Conservation (phyloP, 2,113 vertebrate genomes). For the Calypte anna region DNA sequence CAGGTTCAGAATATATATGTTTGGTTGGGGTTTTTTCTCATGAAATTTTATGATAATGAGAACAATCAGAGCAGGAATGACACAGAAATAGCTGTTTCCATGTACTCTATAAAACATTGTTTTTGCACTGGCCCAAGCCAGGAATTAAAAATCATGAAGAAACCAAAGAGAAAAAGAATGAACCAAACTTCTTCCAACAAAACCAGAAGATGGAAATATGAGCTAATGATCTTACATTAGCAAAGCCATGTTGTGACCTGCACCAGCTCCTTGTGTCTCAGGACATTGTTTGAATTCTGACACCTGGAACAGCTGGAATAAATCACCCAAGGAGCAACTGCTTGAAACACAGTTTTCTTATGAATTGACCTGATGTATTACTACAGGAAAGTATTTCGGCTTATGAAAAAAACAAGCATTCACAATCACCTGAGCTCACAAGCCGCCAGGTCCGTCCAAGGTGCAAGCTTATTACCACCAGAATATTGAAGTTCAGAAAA, state of each 20-base stretch:
- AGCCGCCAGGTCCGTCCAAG: background rate
- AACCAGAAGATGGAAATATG: rapidly evolving
- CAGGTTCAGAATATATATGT: background rate
- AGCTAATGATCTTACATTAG: background rate
- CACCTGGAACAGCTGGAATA: background rate
- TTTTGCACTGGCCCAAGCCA: background rate
- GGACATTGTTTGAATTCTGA: background rate
- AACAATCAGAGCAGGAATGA: background rate
- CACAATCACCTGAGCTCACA: background rate
- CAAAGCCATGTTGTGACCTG: background rate
- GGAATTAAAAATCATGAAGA: background rate
- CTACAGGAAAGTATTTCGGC: background rate
- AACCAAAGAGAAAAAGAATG: background rate
- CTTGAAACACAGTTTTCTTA: background rate
- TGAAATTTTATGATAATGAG: background rate
- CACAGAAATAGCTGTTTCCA: background rate
- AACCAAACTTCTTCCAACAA: background rate
- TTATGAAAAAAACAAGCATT: background rate
- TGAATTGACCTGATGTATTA: background rate
- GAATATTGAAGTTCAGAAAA: background rate
- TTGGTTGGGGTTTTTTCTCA: background rate
- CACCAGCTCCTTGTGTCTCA: background rate
- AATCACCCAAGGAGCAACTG: background rate
- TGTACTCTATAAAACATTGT: background rate
- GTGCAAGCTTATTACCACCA: background rate